phyloP scores from a whole-genome alignment of 1,140 invertebrate genomes.

The Goniozus legneri region DNA sequence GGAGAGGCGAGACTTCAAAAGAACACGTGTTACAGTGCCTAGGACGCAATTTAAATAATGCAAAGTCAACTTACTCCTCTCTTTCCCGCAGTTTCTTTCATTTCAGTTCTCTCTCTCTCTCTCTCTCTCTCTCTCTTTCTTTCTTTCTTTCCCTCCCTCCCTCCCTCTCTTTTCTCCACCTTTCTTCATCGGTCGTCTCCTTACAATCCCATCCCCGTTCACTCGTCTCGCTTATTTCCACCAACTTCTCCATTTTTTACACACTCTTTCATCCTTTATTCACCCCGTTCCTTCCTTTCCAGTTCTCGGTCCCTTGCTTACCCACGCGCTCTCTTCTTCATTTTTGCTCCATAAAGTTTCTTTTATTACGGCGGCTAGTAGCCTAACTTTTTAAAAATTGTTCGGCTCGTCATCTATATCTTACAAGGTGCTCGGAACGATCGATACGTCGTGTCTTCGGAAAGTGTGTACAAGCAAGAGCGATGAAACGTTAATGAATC shows the following conservation, averaged over 20 bases:
- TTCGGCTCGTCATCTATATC: no score
- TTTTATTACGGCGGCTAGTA: no score
- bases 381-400: no score
- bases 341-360: background rate
- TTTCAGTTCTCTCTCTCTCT: slow-evolving; percentile 18
- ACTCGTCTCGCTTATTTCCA: background rate
- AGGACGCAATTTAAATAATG: slow-evolving; percentile 54
- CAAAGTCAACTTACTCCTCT: slow-evolving; percentile 52
- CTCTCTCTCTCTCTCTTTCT: slow-evolving; percentile 9
- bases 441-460: slow-evolving; percentile 29
- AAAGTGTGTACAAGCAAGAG: slow-evolving; percentile 22
- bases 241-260: background rate
- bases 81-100: slow-evolving; percentile 12
- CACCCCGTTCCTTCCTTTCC: no score
- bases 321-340: background rate
- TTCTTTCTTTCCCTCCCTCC: slow-evolving; percentile 7
- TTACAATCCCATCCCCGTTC: background rate
- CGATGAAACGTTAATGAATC: slow-evolving; percentile 37
- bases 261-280: no score
- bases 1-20: slow-evolving; percentile 51
- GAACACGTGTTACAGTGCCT: slow-evolving; percentile 52
- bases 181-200: no score
- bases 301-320: slow-evolving; percentile 2
- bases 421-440: slow-evolving; percentile 35
- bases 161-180: slow-evolving; percentile 1